Base-by-base conservation (phyloP, 1,140 invertebrate genomes). In the Pectinophora gossypiella region DNA sequence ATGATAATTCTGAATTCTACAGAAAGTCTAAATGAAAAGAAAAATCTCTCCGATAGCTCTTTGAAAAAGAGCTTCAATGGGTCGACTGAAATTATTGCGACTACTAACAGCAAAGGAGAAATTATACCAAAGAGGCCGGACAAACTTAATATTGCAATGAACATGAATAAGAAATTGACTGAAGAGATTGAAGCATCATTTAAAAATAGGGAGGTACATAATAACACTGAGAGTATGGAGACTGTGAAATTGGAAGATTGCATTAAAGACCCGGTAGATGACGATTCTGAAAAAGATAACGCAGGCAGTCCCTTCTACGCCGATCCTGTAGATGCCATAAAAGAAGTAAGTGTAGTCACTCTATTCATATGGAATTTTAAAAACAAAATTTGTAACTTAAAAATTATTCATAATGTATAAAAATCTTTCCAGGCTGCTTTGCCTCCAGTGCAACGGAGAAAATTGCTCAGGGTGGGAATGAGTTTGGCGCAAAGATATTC, bases 251-350 rank as follows among this genome's bases (percentile, higher is more conserved):
- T 85, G 40, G 82, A 85, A 64, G 84, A 87, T 46, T 73, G 80
- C 51, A 47, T 51, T 38, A 73, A 64, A 50, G 68, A 70, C 38
- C 52, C 52, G 36, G 67, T 65, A 50, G 72, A 64, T 42, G 76
- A 86, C 38, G 85, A 83, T 18, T 73, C 76, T 43, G 85, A 87
- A 35, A 80, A 87, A 54, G 88, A 89, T 16, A 93, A 93, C 61
- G 91, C 94, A 68, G 92, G 92, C 9, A 97, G 95, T 77, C 96
- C 96, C 0, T 96, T 97, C 64, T 98, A 98, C 78, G 95, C 95
- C 1, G 96, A 97, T 85, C 96, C 96, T 27, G 95, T 96, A 6
- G 96, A 97, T 89, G 93, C 95, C 13, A 89, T 98, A 40, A 89
- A 89, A 76, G 87, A 89, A 70, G 87, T 88, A 62, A 61, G 64